Evolutionary conservation across 1,140 invertebrate species (phyloP).

Genomic region (Oreohelix idahoensis): DNA sequence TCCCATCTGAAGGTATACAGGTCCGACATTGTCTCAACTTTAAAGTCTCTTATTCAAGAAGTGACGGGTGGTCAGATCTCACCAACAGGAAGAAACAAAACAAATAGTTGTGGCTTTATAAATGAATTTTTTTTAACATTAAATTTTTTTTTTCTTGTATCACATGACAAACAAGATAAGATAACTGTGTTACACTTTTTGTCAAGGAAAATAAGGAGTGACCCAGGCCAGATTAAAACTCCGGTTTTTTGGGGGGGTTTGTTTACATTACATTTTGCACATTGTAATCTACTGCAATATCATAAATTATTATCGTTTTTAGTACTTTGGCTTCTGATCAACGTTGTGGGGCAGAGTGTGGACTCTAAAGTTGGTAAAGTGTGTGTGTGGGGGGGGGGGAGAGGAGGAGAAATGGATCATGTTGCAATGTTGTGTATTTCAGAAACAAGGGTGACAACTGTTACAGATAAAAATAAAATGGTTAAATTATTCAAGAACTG

Average conservation of each 20-base stretch:
- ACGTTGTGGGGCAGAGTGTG: background rate
- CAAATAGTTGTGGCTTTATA: no score
- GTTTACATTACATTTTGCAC: background rate
- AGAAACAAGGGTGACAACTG: no score
- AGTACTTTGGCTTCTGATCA: background rate
- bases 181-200: background rate
- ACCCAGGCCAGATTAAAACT: background rate
- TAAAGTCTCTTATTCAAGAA: background rate
- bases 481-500: no score
- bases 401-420: background rate
- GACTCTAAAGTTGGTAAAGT: background rate
- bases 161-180: background rate
- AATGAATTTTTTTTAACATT: no score
- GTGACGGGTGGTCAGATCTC: no score
- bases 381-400: no score
- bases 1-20: background rate
- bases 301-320: background rate
- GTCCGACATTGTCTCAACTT: background rate
- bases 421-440: background rate
- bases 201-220: background rate
- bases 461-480: no score
- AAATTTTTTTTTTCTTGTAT: background rate
- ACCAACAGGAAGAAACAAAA: background rate
- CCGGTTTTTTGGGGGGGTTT: no score
- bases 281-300: background rate